Evolutionary conservation across 2,888 invertebrate genomes (phyloP), one percentile per base, ranked within the genome.

Genomic region (Melinaea menophilus): DNA sequence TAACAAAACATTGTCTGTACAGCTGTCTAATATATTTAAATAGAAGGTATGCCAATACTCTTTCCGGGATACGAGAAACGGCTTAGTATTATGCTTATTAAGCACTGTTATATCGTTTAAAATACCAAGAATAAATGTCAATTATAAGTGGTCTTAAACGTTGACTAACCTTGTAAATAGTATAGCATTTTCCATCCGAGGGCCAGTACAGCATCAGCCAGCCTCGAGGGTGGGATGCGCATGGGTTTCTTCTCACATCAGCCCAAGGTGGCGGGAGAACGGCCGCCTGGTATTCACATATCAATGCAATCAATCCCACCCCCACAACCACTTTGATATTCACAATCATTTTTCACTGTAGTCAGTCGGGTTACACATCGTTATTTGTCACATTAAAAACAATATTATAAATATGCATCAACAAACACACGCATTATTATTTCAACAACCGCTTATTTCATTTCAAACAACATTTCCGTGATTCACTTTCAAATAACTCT

Each of bases 151-250:
- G 55, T 54, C 13, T 11, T 34, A 57, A 12, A 37, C 33, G 41
- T 7, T 31, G 55, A 77, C 75, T 61, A 69, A 93, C 94, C 91
- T 95, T 94, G 78, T 96, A 97, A 83, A 97, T 97, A 79, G 95
- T 95, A 81, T 97, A 96, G 86, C 97, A 97, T 83, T 95, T 94
- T 68, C 95, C 95, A 79, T 97, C 94, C 1, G 93, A 92, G 7
- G 96, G 95, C 96, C 96, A 97, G 82, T 94, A 96, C 62, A 97
- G 91, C 78, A 96, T 91, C 75, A 96, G 95, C 97, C 97, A 97
- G 56, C 96, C 96, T 67, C 94, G 92, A 0, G 95, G 94, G 80
- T 95, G 93, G 2, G 93, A 88, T 3, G 96, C 96, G 73, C 97
- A 97, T 0, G 97, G 97, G 82, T 97, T 97, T 73, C 93, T 92